These are phyloP conservation scores for Arbacia lixula DNA, from an alignment of 53 echinoderm and acorn worm genomes.

Conservation along the genomic window DNA sequence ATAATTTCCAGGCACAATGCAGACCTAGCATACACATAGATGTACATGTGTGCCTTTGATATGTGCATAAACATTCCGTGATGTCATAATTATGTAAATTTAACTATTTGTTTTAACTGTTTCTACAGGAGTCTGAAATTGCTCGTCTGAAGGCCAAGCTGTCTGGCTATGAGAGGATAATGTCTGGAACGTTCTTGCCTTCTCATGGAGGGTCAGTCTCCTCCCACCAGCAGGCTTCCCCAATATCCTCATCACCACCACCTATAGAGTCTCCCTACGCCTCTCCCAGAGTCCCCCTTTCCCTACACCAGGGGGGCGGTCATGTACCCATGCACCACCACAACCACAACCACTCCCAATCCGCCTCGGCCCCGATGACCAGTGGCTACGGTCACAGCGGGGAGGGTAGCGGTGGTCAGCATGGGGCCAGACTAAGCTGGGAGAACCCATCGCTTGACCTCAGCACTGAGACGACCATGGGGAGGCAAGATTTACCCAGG, in stretches of 20 bases:
- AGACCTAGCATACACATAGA: no score
- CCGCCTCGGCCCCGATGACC: no score
- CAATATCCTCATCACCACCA: conserved; percentile 34
- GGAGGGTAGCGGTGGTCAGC: no score
- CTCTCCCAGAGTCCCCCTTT: no score
- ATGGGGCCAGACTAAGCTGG: not conserved
- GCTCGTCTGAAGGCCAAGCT: conserved; percentile 91
- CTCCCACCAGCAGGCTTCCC: conserved; percentile 45
- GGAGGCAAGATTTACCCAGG: not conserved
- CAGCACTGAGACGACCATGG: not conserved
- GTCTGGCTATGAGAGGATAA: conserved; percentile 94
- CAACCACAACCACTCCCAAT: no score
- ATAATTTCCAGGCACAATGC: no score
- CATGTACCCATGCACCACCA: no score
- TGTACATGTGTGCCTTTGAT: no score
- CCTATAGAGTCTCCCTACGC: conserved; percentile 46
- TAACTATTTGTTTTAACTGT: no score
- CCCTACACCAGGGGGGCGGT: no score
- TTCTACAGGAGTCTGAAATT: conserved; percentile 88
- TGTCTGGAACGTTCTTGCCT: no score
- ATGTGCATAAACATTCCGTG: not conserved
- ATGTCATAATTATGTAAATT: not conserved
- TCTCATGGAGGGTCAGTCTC: conserved; percentile 3
- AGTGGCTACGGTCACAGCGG: no score
- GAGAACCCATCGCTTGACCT: not conserved